A percentile compares a stretch with the other conserved stretches of the same genome.
These are phyloP conservation scores for Hypomecis punctinalis DNA, from an alignment of 2,888 invertebrate species.

Conservation along the genomic window DNA sequence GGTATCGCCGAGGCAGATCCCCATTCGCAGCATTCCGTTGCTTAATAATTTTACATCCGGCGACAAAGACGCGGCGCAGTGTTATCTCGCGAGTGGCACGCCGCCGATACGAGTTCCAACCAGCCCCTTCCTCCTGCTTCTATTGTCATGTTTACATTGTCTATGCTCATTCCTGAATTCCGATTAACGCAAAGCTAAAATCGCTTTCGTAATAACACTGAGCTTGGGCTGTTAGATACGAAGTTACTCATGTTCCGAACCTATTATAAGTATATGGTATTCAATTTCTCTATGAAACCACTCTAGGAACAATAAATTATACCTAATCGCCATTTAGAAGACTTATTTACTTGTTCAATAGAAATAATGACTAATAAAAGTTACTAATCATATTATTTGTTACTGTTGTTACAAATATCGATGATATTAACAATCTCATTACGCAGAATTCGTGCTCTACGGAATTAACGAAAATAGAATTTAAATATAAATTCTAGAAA, in stretches of 20 bases:
- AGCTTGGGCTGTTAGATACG: conserved; percentile 42
- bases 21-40: conserved; percentile 70
- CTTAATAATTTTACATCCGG: conserved; percentile 80
- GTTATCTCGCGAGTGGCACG: conserved; percentile 81
- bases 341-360: background rate
- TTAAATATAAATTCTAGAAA: too few species aligned
- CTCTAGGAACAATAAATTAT: background rate
- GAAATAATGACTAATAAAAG: too few species aligned
- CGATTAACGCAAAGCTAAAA: conserved; percentile 75
- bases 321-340: background rate
- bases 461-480: too few species aligned
- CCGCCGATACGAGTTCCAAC: conserved; percentile 75
- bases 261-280: conserved; percentile 17
- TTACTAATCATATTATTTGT: too few species aligned
- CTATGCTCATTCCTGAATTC: conserved; percentile 80
- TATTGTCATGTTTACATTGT: conserved; percentile 84
- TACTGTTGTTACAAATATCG: too few species aligned
- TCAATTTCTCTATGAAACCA: conserved; percentile 18
- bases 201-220: conserved; percentile 57
- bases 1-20: conserved; percentile 63
- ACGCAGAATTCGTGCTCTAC: too few species aligned
- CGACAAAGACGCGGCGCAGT: conserved; percentile 75
- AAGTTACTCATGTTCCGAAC: conserved; percentile 37
- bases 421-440: too few species aligned
- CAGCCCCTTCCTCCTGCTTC: conserved; percentile 68